Evolutionary conservation across 1,140 invertebrate genomes (phyloP).

Genomic region (Scylla paramamosain): DNA sequence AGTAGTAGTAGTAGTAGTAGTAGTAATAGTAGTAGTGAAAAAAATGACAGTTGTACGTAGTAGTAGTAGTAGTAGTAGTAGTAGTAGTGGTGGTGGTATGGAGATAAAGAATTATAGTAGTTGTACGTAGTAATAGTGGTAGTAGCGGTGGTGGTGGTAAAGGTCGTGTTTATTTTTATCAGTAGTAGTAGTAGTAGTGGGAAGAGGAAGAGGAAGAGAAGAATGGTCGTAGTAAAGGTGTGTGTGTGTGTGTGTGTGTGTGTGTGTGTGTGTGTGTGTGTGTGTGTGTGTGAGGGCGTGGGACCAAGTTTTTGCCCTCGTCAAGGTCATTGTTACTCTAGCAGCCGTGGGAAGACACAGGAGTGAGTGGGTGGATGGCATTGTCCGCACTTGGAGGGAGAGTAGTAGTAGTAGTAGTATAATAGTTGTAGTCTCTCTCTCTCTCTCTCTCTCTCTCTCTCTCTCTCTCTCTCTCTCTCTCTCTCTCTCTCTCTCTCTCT

Average conservation of each 20-base stretch:
- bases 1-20: too few species aligned
- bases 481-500: slow-evolving; percentile 32
- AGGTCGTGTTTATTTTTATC: too few species aligned
- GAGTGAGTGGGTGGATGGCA: background rate
- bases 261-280: background rate
- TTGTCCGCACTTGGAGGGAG: slow-evolving; percentile 24
- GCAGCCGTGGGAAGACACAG: slow-evolving; percentile 30
- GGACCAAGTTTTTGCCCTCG: slow-evolving; percentile 26
- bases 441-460: slow-evolving; percentile 16
- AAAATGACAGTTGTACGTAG: too few species aligned
- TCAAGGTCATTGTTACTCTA: slow-evolving; percentile 71
- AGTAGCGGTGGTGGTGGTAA: background rate
- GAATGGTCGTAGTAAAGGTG: background rate
- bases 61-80: too few species aligned
- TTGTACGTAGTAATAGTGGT: background rate
- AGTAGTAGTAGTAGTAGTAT: background rate
- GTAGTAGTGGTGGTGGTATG: too few species aligned
- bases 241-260: background rate
- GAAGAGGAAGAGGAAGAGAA: too few species aligned
- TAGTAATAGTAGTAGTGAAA: too few species aligned
- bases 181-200: too few species aligned
- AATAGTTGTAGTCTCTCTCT: background rate
- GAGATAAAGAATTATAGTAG: background rate
- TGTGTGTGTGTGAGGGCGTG: slow-evolving; percentile 35
- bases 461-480: slow-evolving; percentile 4